A percentile compares a stretch with the other conserved stretches of the same genome.
phyloP scores from a whole-genome alignment of 2,797 vertebrate species.

The Margarornis squamiger region DNA sequence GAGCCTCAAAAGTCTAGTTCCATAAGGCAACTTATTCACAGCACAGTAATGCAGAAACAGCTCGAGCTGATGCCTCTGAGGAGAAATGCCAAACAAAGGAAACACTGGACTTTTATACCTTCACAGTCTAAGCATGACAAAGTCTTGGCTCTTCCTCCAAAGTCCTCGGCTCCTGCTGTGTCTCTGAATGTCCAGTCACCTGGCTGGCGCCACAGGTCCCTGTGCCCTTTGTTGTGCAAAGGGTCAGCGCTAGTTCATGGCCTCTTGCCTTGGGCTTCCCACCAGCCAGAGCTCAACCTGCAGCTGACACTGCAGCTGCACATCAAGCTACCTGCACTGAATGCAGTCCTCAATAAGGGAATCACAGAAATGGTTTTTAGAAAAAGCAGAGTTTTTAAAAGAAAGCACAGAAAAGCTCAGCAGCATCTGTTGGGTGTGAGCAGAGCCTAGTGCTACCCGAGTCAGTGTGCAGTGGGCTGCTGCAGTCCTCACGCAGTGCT shows the following conservation, averaged over 20 bases:
- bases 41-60: not conserved
- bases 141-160: not conserved
- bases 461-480: fast-evolving
- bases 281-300: not conserved
- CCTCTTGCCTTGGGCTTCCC: not conserved
- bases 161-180: not conserved
- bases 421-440: not conserved
- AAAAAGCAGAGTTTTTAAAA: not conserved
- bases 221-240: not conserved
- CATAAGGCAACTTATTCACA: not conserved
- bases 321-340: not conserved
- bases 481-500: not conserved
- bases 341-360: not conserved
- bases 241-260: not conserved
- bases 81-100: not conserved
- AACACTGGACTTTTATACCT: not conserved
- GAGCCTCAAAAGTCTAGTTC: not conserved
- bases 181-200: not conserved
- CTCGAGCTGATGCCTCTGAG: not conserved
- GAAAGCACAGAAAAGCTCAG: not conserved
- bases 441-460: fast-evolving
- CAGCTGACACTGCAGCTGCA: not conserved
- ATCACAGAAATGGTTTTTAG: not conserved
- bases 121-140: not conserved
- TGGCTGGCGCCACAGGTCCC: not conserved